Evolutionary conservation across 2,113 vertebrate species (phyloP), one percentile per base, ranked within the genome.

Genomic region (Thunnus maccoyii): DNA sequence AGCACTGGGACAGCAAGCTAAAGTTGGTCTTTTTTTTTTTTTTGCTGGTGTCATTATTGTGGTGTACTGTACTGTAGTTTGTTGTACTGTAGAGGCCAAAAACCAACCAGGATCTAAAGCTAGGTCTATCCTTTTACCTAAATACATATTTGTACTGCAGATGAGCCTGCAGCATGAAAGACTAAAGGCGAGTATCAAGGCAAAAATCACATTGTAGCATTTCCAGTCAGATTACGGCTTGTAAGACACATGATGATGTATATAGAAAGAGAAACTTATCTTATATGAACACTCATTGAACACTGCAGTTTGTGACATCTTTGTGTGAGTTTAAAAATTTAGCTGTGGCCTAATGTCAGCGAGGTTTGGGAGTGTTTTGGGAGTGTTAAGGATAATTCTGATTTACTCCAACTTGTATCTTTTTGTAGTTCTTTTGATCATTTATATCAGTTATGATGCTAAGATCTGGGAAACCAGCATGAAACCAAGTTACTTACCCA

Each of bases 1-100:
- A 84, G 86, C 58, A 57, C 36, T 61, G 89, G 88, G 91, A 90
- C 92, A 86, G 89, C 3, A 32, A 91, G 86, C 85, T 86, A 79
- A 78, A 87, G 82, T 69, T 51, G 25, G 55, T 25, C 46, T 32
- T 13, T 4, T 8, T 13, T 4, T 8, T 22, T 9, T 63, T 71
- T 20, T 71, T 85, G 85, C 88, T 89, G 87, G 79, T 88, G 90
- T 81, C 7, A 30, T 72, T 72, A 36, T 60, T 54, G 62, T 68
- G 15, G 68, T 65, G 2, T 9, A 9, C 36, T 41, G 36, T 27
- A 72, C 52, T 65, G 57, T 50, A 74, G 32, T 14, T 89, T 22
- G 9, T 74, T 5, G 0, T 16, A 30, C 74, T 48, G 55, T 52
- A 69, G 76, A 74, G n/a, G 46, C 68, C 65, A 67, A 61, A 64